Conservation (phyloP, 1,140 invertebrate genomes). For the Drosophila burlai region DNA sequence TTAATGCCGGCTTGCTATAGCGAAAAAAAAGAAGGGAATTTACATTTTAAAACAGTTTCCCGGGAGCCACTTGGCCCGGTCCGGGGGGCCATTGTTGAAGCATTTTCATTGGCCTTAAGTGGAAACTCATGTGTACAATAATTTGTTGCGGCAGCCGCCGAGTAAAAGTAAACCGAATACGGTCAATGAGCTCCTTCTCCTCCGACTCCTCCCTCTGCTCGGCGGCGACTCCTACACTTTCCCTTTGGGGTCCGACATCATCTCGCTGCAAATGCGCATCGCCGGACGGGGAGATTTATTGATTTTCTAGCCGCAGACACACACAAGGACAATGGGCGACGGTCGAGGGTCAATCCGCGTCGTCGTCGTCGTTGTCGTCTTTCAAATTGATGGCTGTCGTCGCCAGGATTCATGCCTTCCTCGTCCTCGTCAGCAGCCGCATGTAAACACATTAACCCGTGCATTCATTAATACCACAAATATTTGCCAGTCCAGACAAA, state of each 20-base stretch:
- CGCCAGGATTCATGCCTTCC: conserved; percentile 21
- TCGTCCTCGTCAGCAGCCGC: conserved; percentile 14
- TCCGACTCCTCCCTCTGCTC: not conserved
- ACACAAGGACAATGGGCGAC: not conserved
- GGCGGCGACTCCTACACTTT: too few relatives aligned
- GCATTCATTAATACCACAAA: conserved; percentile 81
- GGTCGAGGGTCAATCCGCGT: not conserved
- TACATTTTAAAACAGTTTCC: conserved; percentile 78
- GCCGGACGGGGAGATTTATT: conserved; percentile 37
- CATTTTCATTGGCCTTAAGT: conserved; percentile 84
- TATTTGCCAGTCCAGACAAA: conserved; percentile 67
- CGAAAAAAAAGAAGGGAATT: conserved; percentile 47
- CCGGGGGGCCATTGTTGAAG: conserved; percentile 64
- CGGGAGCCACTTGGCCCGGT: conserved; percentile 10
- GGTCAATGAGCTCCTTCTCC: conserved; percentile 74
- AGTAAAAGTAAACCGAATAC: conserved; percentile 62
- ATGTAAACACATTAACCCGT: conserved; percentile 81
- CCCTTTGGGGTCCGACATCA: not conserved
- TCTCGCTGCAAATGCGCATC: conserved; percentile 17
- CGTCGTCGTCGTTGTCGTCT: conserved; percentile 33
- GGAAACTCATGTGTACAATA: conserved; percentile 84
- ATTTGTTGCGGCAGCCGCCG: conserved; percentile 73
- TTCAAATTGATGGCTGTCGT: conserved; percentile 64
- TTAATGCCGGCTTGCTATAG: conserved; percentile 77
- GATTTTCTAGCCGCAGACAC: conserved; percentile 59